Conservation (phyloP, 2,797 vertebrate genomes). For the Taeniopygia guttata region DNA sequence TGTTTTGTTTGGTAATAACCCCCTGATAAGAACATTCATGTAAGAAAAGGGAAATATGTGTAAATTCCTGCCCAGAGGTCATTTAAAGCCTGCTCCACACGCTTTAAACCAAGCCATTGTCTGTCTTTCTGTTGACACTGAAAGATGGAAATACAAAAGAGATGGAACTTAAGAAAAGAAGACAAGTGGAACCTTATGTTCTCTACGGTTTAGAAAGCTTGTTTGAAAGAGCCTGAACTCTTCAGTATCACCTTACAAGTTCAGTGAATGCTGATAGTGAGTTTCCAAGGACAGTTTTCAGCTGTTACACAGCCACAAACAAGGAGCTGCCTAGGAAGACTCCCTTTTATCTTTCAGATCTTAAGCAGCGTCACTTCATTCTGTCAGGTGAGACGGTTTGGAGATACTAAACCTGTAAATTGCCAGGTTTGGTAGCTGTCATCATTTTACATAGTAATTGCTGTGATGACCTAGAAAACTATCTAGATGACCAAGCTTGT, state of each 20-base stretch:
- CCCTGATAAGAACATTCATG: not conserved
- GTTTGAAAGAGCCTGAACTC: not conserved
- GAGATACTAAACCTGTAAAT: not conserved
- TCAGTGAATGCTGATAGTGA: not conserved
- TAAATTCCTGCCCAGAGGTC: not conserved
- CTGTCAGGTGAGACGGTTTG: not conserved
- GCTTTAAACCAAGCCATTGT: not conserved
- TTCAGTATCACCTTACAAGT: not conserved
- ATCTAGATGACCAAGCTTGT: not conserved
- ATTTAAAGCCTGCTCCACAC: not conserved
- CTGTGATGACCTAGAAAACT: not conserved
- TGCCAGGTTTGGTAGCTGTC: not conserved
- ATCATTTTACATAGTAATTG: not conserved
- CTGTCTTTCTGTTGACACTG: not conserved
- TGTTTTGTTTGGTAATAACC: not conserved
- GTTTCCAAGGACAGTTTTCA: not conserved
- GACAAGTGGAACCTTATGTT: not conserved
- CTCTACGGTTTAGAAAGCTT: not conserved
- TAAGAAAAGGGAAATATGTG: not conserved
- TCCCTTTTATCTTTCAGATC: constrained; percentile 4
- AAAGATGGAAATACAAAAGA: not conserved
- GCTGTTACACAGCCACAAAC: not conserved
- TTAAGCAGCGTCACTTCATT: not conserved
- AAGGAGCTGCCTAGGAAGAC: not conserved
- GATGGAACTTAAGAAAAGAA: not conserved